phyloP scores from a whole-genome alignment of 2,888 invertebrate genomes.

The Sphinx pinastri region DNA sequence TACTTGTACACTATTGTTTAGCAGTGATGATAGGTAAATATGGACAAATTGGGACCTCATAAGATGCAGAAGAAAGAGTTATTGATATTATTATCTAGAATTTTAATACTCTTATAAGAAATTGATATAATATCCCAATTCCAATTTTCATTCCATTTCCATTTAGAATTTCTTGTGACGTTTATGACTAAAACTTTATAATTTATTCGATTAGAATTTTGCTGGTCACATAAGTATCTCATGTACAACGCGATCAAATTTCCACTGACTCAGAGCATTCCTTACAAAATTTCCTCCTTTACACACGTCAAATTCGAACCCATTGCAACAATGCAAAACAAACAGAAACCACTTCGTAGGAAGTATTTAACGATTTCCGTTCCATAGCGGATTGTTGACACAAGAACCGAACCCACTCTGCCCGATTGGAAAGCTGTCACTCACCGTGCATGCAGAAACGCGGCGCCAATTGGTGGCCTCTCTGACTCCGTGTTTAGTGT shows the following conservation, averaged over 20 bases:
- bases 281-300: not conserved
- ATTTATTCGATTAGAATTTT: too few species aligned
- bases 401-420: slow-evolving; percentile 52
- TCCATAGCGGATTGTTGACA: slow-evolving; percentile 29
- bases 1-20: too few species aligned
- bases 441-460: slow-evolving; percentile 47
- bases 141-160: too few species aligned
- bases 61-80: too few species aligned
- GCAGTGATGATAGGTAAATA: too few species aligned
- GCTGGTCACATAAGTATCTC: too few species aligned
- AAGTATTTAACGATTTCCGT: slow-evolving; percentile 30
- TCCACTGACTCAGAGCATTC: not conserved
- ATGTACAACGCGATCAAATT: not conserved
- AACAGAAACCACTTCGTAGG: slow-evolving; percentile 14
- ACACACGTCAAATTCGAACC: not conserved
- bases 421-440: slow-evolving; percentile 70
- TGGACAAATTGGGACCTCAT: too few species aligned
- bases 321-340: slow-evolving; percentile 8
- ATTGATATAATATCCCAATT: too few species aligned
- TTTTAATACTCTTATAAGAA: too few species aligned
- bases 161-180: too few species aligned
- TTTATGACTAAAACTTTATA: too few species aligned
- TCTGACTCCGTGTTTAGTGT: slow-evolving; percentile 46
- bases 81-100: too few species aligned
- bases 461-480: slow-evolving; percentile 52